phyloP scores from a whole-genome alignment of 2,888 invertebrate genomes.

The Sphinx pinastri region DNA sequence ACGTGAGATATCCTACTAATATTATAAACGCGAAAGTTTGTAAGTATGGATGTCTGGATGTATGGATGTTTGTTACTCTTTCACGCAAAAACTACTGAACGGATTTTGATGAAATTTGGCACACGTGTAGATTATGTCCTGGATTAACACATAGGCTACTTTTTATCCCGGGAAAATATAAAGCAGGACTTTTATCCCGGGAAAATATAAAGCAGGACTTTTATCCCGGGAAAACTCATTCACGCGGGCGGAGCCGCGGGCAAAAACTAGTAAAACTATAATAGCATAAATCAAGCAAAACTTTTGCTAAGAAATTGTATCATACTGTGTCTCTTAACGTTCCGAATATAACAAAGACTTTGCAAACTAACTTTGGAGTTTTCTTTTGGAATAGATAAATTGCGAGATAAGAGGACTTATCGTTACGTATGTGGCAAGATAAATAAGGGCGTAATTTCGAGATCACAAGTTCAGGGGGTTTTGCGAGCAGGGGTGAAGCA shows the following conservation, averaged over 20 bases:
- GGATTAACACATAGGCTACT: no score
- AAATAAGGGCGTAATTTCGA: slow-evolving; percentile 29
- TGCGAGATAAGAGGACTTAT: slow-evolving; percentile 29
- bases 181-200: no score
- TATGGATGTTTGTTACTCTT: no score
- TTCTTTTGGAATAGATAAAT: neutral
- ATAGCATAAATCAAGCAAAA: slow-evolving; percentile 3
- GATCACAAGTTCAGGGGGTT: slow-evolving; percentile 38
- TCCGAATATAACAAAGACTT: slow-evolving; percentile 2
- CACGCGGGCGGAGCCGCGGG: no score
- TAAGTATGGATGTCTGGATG: no score
- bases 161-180: no score
- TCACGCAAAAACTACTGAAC: no score
- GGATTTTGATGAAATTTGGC: no score
- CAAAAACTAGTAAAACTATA: neutral
- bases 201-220: no score
- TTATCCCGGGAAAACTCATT: no score
- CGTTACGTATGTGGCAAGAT: slow-evolving; percentile 28
- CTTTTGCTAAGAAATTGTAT: neutral
- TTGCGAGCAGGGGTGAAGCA: slow-evolving; percentile 57
- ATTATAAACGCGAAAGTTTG: no score
- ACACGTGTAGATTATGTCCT: no score
- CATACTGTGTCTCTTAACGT: neutral
- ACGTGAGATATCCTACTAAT: neutral
- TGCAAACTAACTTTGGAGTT: neutral